Base-by-base conservation (phyloP, 2,113 vertebrate genomes). In the Clinocottus analis region DNA sequence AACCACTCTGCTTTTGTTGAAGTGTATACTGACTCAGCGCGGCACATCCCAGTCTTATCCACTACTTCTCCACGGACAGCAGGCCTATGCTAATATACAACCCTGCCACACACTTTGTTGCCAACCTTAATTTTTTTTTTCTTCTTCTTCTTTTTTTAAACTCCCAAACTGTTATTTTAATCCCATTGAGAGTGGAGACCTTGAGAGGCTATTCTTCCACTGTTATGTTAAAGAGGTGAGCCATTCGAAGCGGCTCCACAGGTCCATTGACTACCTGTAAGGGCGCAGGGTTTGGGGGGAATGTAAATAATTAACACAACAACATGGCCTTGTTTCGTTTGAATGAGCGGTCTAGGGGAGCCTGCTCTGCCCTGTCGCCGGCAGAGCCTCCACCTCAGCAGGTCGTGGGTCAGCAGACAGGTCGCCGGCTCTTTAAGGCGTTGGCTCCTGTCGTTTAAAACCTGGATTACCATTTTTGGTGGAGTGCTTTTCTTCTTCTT, bases 221-320 rank as follows among this genome's bases (percentile, higher is more conserved):
- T 94, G 91, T 94, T 92, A 95, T 91, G 92, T 53, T 89, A 89
- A 85, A 85, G 77, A 78, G 56, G 62, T 87, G 80, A 89, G 56
- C 76, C 31, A 70, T 93, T 80, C 41, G 85, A 73, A 89, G 92
- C 89, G 45, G 88, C 83, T 88, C 68, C 55, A 87, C 85, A 91
- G 90, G 86, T 92, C 87, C 77, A 91, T 78, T 92, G 89, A 89
- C 47, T 86, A 90, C 89, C 87, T 91, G 87, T 89, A 67, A 89
- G 88, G 74, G 70, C 55, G 85, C 82, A 73, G 77, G 62, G 79
- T 43, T 85, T 71, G 14, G 65, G 25, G 82, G 41, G 85, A 64
- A 72, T 82, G 92, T 93, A 83, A 91, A 91, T 94, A 92, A 95
- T 96, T 95, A 94, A 95, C 94, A 95, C 93, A 94, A 96, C 93